Evolutionary conservation across 2,888 invertebrate species (phyloP), one percentile per base, ranked within the genome.

Genomic region (Zygaena filipendulae): DNA sequence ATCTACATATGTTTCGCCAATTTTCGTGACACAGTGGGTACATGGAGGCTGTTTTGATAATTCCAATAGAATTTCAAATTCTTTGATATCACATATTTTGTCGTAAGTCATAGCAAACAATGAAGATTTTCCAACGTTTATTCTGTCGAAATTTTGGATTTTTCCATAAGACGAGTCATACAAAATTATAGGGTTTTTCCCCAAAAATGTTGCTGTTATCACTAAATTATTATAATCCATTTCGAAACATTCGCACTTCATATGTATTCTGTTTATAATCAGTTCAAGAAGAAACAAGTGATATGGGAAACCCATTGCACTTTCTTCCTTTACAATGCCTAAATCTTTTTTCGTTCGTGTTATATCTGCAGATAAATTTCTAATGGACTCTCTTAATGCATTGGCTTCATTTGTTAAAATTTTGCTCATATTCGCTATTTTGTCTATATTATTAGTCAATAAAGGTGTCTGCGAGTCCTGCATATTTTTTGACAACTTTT

Each of bases 211-310:
- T 13, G 72, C 74, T 8, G 66, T 50, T 35, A 79, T 74, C 3
- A 75, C 63, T 27, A 79, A 54, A 45, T 75, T 75, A 33, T 71
- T 71, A 31, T 51, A 62, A 43, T 71, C 69, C 21, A 75, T 47
- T 34, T 75, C 69, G 36, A 77, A 77, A 45, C 77, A 77, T 40
- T 79, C 77, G 40, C 77, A 79, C 36, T 77, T 79, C 77, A 77
- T 77, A 35, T 71, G 61, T 32, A 79, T 77, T 54, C 69, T 77
- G 43, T 77, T 79, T 19, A 79, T 52, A 20, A 79, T 63, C 19
- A 79, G 47, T 59, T 79, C 77, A 16, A 77, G 57, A 11, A 79
- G 49, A 40, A 79, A 79, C 12, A 79, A 49, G 32, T 77, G 77
- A 42, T 77, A 75, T 2, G 77, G 77, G 38, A 71, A 74, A 42